Evolutionary conservation across 2,888 invertebrate species (phyloP), one percentile per base, ranked within the genome.

Genomic region (Nezara viridula): DNA sequence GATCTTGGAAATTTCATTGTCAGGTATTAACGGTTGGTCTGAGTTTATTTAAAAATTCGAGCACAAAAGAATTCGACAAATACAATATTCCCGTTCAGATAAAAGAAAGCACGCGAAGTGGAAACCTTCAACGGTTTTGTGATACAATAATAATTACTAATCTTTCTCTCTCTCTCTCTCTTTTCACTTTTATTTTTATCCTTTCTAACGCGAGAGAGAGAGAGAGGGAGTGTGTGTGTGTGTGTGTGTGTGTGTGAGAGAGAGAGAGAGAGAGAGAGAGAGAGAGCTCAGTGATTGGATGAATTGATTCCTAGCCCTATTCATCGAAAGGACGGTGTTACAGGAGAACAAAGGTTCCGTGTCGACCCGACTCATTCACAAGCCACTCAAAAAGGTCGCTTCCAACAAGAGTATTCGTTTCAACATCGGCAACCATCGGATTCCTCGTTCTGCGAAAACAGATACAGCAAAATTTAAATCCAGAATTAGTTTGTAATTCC

Each of bases 291-390:
- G 66, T 66, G 66, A 66, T 66, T 66, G 66, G 66, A 32, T 66
- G 66, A 66, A 66, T 66, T 66, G 66, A 66, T 66, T 66, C 66
- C 66, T 66, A 66, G 19, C 32, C 32, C 66, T 66, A 66, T 66
- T 66, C 66, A 66, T 66, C 32, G 66, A 12, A 12, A n/a, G 60
- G 27, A 27, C n/a, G 12, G 27, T 1, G 66, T 66, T 66, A 66
- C 66, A 66, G 19, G 32, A 66, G 66, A 66, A 66, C 66, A 66
- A 66, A 32, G 66, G 32, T 60, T 6, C 27, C 6, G 32, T 66
- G 32, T 37, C 66, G 66, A 32, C 60, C 60, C n/a, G 27, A 0
- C 32, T 66, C 66, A 66, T 66, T 66, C 32, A 66, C 32, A 66
- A 19, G 4, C 60, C 32, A 66, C 66, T 66, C 66, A 66, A 66